Conservation (phyloP, 2,113 vertebrate genomes). For the Lonchura striata region DNA sequence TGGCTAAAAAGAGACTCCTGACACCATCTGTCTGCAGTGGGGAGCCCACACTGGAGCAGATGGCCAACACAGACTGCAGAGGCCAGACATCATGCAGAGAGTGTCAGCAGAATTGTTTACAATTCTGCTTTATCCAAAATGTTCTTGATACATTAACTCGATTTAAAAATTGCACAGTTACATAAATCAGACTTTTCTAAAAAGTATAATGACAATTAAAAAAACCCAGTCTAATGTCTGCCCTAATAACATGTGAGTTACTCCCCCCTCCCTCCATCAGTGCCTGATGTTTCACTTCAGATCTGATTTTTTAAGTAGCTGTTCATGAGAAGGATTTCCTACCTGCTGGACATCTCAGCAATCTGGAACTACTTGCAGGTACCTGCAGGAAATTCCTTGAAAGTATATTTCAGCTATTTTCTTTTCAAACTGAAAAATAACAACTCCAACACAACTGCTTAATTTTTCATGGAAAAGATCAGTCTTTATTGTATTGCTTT, state of each 20-base stretch:
- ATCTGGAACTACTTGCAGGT: not conserved
- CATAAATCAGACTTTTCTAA: not conserved
- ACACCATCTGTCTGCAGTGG: not conserved
- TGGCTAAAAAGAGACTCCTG: not conserved
- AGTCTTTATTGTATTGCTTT: constrained; percentile 76
- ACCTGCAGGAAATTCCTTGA: not conserved
- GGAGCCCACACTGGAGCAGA: not conserved
- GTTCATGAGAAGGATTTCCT: not conserved
- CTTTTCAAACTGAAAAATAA: not conserved
- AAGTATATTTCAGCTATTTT: not conserved
- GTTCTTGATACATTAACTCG: not conserved
- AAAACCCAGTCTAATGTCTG: not conserved
- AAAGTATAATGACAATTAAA: not conserved
- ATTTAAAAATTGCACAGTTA: not conserved
- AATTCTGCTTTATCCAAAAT: not conserved
- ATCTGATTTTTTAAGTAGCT: not conserved
- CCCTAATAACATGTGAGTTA: not conserved
- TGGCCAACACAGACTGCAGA: not conserved
- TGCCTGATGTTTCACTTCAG: not conserved
- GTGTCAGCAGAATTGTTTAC: not conserved
- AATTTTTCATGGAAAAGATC: constrained; percentile 67
- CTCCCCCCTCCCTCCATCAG: no score
- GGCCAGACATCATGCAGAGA: not conserved
- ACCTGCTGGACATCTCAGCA: not conserved
- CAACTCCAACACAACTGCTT: not conserved